Evolutionary conservation across 2,113 vertebrate species (phyloP).

Genomic region (Scomber japonicus): DNA sequence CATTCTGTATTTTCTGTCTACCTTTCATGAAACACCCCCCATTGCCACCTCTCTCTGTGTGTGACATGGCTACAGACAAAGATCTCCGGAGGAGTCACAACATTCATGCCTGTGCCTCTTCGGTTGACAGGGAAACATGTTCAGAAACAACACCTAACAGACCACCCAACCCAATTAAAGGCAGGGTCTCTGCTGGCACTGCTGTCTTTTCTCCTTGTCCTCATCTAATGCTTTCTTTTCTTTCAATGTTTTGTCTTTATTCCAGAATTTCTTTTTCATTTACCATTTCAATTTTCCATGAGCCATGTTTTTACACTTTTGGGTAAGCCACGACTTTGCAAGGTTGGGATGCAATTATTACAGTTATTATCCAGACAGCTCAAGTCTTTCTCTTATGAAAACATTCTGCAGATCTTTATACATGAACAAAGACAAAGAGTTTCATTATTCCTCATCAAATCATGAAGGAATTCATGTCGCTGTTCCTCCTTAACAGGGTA

Average conservation of each 20-base stretch:
- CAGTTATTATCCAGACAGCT: constrained; percentile 6
- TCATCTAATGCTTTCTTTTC: constrained; percentile 4
- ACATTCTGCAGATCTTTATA: background rate
- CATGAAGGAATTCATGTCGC: background rate
- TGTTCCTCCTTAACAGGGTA: constrained; percentile 1
- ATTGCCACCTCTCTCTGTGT: background rate
- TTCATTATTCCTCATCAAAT: background rate
- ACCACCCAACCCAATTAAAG: constrained; percentile 76
- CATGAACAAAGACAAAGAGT: background rate
- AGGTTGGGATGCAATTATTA: constrained; percentile 19
- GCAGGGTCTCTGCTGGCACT: constrained; percentile 18
- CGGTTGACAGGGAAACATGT: constrained; percentile 65
- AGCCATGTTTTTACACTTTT: background rate
- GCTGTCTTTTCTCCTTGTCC: constrained; percentile 9
- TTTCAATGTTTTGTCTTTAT: background rate
- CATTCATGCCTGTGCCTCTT: constrained; percentile 51
- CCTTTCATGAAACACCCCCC: background rate
- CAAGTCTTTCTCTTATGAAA: background rate
- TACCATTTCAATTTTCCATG: constrained; percentile 9
- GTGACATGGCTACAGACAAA: constrained; percentile 10
- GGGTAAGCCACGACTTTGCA: background rate
- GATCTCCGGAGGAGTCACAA: constrained; percentile 38
- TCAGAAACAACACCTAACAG: constrained; percentile 58
- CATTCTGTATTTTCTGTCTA: background rate
- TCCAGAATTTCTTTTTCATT: background rate